phyloP scores from a whole-genome alignment of 2,797 vertebrate genomes.

The Hyperoplus immaculatus region DNA sequence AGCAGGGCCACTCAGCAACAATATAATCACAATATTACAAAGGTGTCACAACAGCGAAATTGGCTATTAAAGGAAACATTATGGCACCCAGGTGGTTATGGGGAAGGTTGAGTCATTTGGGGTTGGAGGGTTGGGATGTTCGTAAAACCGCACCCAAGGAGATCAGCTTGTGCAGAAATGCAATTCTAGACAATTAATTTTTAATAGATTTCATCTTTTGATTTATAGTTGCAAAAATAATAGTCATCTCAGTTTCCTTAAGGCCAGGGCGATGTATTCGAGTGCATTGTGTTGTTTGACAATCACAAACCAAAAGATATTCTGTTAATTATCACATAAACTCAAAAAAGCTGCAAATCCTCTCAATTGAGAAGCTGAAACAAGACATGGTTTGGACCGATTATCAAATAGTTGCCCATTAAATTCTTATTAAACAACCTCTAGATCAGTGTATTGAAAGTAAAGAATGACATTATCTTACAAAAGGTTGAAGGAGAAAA shows the following conservation, averaged over 20 bases:
- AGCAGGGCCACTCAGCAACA: conserved; percentile 46
- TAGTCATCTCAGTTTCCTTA: background rate
- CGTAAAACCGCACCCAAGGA: conserved; percentile 27
- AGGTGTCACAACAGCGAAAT: conserved; percentile 40
- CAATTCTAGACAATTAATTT: background rate
- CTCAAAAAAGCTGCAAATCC: background rate
- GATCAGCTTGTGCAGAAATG: background rate
- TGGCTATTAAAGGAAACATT: conserved; percentile 51
- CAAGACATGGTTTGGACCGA: background rate
- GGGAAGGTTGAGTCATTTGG: background rate
- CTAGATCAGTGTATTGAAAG: background rate
- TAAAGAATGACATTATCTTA: background rate
- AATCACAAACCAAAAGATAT: background rate
- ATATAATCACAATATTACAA: conserved; percentile 58
- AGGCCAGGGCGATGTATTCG: background rate
- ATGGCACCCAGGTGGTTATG: conserved; percentile 21
- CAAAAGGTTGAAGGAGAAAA: background rate
- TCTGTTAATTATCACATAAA: conserved; percentile 8
- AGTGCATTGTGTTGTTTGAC: background rate
- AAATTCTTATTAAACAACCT: background rate
- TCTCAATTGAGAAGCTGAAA: background rate
- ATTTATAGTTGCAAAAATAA: background rate
- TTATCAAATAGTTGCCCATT: background rate
- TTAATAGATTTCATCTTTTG: too few relatives aligned
- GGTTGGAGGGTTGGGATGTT: conserved; percentile 7